Evolutionary conservation across 2,797 vertebrate genomes (phyloP), one percentile per base, ranked within the genome.

Genomic region (Dendrocincla tyrannina): DNA sequence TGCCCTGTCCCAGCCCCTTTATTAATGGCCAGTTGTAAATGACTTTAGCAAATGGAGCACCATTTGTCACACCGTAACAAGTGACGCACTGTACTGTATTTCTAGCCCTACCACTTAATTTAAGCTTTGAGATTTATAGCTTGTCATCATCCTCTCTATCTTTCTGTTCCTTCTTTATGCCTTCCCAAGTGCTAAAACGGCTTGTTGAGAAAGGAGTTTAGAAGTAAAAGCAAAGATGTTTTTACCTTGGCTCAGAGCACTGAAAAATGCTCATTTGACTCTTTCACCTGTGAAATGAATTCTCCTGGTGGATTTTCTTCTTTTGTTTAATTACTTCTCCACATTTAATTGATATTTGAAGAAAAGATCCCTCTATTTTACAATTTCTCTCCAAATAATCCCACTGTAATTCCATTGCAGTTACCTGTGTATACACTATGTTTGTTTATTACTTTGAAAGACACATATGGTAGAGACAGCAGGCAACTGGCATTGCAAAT

Each of bases 11-110:
- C 82, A 93, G 78, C 14, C 91, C 67, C 75, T 94, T 97, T 96
- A 97, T 97, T 97, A 97, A 97, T 97, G 96, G 91, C 92, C 91
- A 85, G 90, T 95, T 97, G 92, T 95, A 97, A 98, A 97, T 96
- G 97, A 97, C 96, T 97, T 97, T 96, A 72, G 17, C 97, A 98
- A 97, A 97, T 97, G 97, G 97, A 96, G 94, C 95, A 94, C 95
- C 95, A 97, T 98, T 98, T 97, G 96, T 97, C 97, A 98, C 94
- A 70, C 91, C 91, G 91, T 91, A 97, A 97, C 97, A 98, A 98
- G 95, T 96, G 88, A 91, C 22, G 68, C 95, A 92, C 96, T 97
- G 81, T 96, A 96, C 89, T 95, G 93, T 96, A 95, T 96, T 97
- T 97, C 93, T 93, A 96, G 92, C 96, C 85, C 78, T 97, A 92